Conservation (phyloP, 1,140 invertebrate genomes). For the Aphaenogaster floridana region DNA sequence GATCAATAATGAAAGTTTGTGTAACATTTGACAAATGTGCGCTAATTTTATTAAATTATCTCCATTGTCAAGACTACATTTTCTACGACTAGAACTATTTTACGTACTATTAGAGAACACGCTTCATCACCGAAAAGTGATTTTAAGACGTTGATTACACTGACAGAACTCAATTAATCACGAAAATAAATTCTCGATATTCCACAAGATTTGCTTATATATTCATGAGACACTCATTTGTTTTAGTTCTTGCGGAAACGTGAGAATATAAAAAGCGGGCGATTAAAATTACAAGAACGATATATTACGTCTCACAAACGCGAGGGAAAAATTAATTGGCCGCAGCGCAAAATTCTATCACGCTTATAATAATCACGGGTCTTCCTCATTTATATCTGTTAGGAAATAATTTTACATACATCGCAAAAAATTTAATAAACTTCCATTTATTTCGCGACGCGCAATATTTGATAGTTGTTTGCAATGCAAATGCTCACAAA, state of each 20-base stretch:
- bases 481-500: slow-evolving; percentile 1
- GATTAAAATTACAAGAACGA: slow-evolving; percentile 14
- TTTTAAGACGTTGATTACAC: neutral
- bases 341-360: neutral
- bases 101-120: neutral
- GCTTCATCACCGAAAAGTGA: slow-evolving; percentile 1
- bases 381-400: neutral
- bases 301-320: neutral
- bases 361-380: neutral
- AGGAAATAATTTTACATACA: neutral
- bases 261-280: neutral
- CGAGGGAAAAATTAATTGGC: slow-evolving; percentile 22
- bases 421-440: neutral
- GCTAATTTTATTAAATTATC: slow-evolving; percentile 10
- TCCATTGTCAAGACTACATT: neutral
- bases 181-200: slow-evolving; percentile 11
- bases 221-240: neutral
- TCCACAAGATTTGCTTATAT: slow-evolving; percentile 23
- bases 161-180: slow-evolving; percentile 37
- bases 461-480: neutral
- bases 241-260: neutral
- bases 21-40: neutral
- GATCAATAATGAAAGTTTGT: neutral
- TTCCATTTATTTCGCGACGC: neutral
- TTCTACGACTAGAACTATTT: slow-evolving; percentile 1